Conservation (phyloP, 2,888 invertebrate species). For the Chydorus sphaericus region DNA sequence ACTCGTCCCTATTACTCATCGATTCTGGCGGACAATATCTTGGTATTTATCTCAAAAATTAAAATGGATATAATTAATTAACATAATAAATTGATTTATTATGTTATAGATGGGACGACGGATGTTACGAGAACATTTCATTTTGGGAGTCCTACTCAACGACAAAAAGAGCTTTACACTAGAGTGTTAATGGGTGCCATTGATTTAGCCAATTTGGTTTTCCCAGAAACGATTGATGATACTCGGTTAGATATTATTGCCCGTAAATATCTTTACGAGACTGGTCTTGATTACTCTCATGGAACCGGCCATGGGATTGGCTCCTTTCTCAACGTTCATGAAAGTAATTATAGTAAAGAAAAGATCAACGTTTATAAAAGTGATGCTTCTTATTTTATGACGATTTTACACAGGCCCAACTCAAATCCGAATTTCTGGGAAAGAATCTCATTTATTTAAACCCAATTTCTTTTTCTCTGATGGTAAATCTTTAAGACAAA, state of each 20-base stretch:
- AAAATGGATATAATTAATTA: no score
- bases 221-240: conserved; percentile 40
- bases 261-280: conserved; percentile 25
- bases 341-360: conserved; percentile 50
- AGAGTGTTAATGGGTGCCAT: conserved; percentile 55
- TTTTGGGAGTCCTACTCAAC: conserved; percentile 58
- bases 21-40: conserved; percentile 23
- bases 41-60: no score
- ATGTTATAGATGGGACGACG: conserved; percentile 66
- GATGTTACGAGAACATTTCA: conserved; percentile 80
- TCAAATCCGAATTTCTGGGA: conserved; percentile 42
- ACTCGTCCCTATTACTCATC: conserved; percentile 20
- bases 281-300: conserved; percentile 27
- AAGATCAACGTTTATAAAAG: neutral
- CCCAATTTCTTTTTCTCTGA: conserved; percentile 65
- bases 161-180: conserved; percentile 67
- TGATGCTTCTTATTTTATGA: no score
- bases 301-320: conserved; percentile 67
- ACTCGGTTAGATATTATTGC: conserved; percentile 26
- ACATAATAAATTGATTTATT: neutral
- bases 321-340: conserved; percentile 63
- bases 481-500: no score
- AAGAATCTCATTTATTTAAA: conserved; percentile 41
- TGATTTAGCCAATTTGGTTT: conserved; percentile 51
- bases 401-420: no score